Conservation (phyloP, 2,113 vertebrate genomes). For the Coreoperca whiteheadi region DNA sequence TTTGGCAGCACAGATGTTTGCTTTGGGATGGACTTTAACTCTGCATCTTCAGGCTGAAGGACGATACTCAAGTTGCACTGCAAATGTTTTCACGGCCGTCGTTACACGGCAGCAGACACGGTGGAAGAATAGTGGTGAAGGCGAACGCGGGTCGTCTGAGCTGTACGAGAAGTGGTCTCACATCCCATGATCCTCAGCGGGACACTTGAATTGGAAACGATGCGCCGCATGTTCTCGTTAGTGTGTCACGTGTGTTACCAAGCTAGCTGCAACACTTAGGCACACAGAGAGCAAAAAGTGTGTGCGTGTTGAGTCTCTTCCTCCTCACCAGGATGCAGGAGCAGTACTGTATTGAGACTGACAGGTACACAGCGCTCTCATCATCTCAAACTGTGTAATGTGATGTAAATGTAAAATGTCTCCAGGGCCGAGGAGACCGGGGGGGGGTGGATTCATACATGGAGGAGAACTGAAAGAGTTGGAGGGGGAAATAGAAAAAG, state of each 20-base stretch:
- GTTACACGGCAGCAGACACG: background rate
- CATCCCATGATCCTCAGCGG: conserved; percentile 34
- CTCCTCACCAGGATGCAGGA: conserved; percentile 54
- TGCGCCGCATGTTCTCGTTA: conserved; percentile 2
- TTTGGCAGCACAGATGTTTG: background rate
- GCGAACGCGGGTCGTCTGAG: background rate
- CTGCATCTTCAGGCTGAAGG: conserved; percentile 2
- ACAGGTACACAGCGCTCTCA: conserved; percentile 58
- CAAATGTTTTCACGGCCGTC: background rate
- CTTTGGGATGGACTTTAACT: background rate
- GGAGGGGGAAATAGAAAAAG: background rate
- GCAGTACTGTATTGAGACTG: conserved; percentile 43
- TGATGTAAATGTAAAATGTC: conserved; percentile 64
- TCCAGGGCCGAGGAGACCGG: conserved; percentile 5
- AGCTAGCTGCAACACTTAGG: conserved; percentile 2
- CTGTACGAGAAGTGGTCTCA: background rate
- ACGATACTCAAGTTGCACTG: background rate
- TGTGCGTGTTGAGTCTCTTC: conserved; percentile 7
- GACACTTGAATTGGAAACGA: conserved; percentile 7
- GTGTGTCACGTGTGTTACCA: conserved; percentile 9
- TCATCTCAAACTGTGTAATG: conserved; percentile 63
- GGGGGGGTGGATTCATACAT: no score
- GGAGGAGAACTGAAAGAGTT: background rate
- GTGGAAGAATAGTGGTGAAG: background rate
- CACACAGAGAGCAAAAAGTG: background rate